Percentiles rank a stretch among this genome's conserved stretches.
Conservation (phyloP, 2,113 vertebrate genomes). For the Lichenostomus cassidix region DNA sequence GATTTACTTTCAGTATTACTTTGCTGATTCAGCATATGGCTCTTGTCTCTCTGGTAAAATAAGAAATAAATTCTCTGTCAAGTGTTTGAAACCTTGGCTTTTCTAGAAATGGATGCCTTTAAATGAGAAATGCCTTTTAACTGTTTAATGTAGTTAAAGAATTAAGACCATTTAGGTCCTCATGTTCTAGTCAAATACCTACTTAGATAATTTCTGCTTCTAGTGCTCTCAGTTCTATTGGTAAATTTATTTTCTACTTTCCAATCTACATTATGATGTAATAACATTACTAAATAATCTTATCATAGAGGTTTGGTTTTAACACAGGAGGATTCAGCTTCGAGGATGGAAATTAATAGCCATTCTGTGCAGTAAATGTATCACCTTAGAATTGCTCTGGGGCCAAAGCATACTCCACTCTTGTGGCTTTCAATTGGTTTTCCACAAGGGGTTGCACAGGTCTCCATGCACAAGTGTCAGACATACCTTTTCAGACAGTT, state of each 20-base stretch:
- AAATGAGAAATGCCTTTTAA: not conserved
- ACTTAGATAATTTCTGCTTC: not conserved
- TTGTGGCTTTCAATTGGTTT: not conserved
- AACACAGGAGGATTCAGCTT: not conserved
- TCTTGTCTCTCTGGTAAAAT: not conserved
- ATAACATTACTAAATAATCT: not conserved
- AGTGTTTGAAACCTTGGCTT: not conserved
- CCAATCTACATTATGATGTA: not conserved
- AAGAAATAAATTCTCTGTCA: not conserved
- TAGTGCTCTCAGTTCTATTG: not conserved
- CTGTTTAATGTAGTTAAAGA: not conserved
- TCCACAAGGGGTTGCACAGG: not conserved
- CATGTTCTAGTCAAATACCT: not conserved
- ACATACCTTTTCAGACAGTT: not conserved
- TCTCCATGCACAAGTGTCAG: not conserved
- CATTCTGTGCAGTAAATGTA: not conserved
- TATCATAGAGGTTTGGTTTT: not conserved
- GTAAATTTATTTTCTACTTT: slow-evolving; percentile 4
- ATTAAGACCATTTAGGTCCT: not conserved
- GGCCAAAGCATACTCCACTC: not conserved
- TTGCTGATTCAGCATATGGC: not conserved
- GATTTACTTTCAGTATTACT: not conserved
- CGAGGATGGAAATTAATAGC: not conserved
- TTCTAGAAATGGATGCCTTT: not conserved
- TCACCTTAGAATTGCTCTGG: not conserved